These are phyloP conservation scores for Paramormyrops hopkinsi DNA, from an alignment of 2,797 vertebrate species.

Conservation along the genomic window DNA sequence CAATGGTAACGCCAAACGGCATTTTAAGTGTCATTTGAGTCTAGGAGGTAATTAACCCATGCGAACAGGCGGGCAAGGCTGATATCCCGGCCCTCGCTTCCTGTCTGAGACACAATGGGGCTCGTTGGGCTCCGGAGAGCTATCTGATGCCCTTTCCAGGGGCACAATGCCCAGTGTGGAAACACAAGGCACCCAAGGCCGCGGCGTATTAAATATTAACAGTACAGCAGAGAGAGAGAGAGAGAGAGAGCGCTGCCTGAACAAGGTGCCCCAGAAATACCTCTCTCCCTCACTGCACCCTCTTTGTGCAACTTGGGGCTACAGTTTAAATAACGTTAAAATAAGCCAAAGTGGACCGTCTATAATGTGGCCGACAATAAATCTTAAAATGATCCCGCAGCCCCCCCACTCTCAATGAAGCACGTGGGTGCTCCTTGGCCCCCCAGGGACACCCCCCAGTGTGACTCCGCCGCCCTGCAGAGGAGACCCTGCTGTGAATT, in stretches of 20 bases:
- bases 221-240: background rate
- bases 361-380: background rate
- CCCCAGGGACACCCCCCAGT: background rate
- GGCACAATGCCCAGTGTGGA: slow-evolving; percentile 23
- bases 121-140: background rate
- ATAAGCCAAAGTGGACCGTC: background rate
- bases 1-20: background rate
- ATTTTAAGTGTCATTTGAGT: slow-evolving; percentile 18
- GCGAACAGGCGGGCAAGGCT: background rate
- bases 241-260: background rate
- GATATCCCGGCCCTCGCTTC: background rate
- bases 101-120: background rate
- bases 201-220: slow-evolving; percentile 44
- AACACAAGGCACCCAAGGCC: slow-evolving; percentile 33
- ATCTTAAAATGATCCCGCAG: background rate
- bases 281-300: background rate
- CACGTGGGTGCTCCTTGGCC: slow-evolving; percentile 12
- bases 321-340: background rate
- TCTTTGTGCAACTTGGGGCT: background rate
- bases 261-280: background rate
- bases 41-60: background rate
- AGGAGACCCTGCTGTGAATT: background rate
- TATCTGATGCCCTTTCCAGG: slow-evolving; percentile 15
- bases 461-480: background rate
- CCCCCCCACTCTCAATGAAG: slow-evolving; percentile 29